These are phyloP conservation scores for Bufo gargarizans DNA, from an alignment of 2,113 vertebrate species.

Conservation along the genomic window DNA sequence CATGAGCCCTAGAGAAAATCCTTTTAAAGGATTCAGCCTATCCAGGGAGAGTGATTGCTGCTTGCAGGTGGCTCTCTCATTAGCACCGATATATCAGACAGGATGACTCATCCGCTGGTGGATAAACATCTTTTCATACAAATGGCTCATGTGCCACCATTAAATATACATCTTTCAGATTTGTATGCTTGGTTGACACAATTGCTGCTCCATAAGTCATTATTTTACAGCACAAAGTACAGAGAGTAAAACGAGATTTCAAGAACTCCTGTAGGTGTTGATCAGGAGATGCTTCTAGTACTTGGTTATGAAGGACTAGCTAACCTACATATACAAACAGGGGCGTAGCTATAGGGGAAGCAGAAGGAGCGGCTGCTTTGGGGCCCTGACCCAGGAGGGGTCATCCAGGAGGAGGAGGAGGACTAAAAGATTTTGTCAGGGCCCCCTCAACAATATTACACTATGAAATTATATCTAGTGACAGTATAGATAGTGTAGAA, in stretches of 20 bases:
- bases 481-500: too few species aligned
- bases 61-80: slow-evolving; percentile 36
- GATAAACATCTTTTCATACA: slow-evolving; percentile 37
- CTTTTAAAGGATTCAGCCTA: not conserved
- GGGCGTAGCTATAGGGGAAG: not conserved
- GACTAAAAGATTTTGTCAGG: too few species aligned
- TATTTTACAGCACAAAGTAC: not conserved
- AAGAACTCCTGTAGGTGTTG: not conserved
- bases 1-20: slow-evolving; percentile 1
- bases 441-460: too few species aligned
- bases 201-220: not conserved
- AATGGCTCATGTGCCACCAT: not conserved
- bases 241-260: not conserved
- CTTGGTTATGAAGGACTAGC: not conserved
- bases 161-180: not conserved
- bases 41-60: slow-evolving; percentile 26
- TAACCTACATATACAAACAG: not conserved
- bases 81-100: not conserved
- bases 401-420: too few species aligned
- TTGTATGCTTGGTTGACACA: not conserved
- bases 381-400: too few species aligned
- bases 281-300: not conserved
- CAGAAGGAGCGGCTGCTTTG: too few species aligned
- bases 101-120: slow-evolving; percentile 6
- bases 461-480: too few species aligned